Percentiles rank a stretch among this genome's conserved stretches.
These are phyloP conservation scores for Oreocharis arfaki DNA, from an alignment of 2,113 vertebrate genomes.

Conservation along the genomic window DNA sequence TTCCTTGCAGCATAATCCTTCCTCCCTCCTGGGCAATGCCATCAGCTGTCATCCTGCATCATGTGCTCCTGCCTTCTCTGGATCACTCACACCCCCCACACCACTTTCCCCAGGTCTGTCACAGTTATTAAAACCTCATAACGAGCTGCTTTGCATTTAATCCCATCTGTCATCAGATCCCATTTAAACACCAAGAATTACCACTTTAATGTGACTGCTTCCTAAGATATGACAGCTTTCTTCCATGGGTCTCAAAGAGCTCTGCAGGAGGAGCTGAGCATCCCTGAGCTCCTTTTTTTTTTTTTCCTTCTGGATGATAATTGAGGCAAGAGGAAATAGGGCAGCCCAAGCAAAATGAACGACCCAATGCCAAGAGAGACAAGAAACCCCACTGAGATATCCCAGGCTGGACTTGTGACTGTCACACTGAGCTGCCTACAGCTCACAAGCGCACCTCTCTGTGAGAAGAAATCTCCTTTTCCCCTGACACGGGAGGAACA, in stretches of 20 bases:
- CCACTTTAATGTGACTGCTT: constrained; percentile 10
- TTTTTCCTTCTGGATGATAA: not conserved
- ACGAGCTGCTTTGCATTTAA: constrained; percentile 52
- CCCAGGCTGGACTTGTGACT: not conserved
- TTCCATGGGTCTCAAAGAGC: not conserved
- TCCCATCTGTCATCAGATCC: constrained; percentile 58
- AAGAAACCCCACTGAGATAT: not conserved
- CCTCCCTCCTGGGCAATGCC: not conserved
- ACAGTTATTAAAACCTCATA: constrained; percentile 40
- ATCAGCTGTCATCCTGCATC: constrained; percentile 13
- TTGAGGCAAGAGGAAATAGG: not conserved
- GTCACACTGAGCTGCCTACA: not conserved
- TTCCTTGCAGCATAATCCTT: constrained; percentile 15
- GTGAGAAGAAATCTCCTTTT: not conserved
- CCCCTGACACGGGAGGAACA: not conserved
- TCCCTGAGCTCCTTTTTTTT: not conserved
- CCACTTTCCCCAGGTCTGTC: constrained; percentile 35
- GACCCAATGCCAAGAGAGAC: not conserved
- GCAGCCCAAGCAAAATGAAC: not conserved
- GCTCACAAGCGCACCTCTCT: not conserved
- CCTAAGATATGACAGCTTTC: constrained; percentile 5
- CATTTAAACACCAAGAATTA: constrained; percentile 42
- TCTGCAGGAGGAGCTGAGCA: not conserved
- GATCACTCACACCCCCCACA: not conserved
- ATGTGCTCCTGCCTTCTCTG: constrained; percentile 4